Percentiles rank a stretch among this genome's conserved stretches.
Conservation (phyloP, 2,113 vertebrate genomes). For the Turdus rufiventris region DNA sequence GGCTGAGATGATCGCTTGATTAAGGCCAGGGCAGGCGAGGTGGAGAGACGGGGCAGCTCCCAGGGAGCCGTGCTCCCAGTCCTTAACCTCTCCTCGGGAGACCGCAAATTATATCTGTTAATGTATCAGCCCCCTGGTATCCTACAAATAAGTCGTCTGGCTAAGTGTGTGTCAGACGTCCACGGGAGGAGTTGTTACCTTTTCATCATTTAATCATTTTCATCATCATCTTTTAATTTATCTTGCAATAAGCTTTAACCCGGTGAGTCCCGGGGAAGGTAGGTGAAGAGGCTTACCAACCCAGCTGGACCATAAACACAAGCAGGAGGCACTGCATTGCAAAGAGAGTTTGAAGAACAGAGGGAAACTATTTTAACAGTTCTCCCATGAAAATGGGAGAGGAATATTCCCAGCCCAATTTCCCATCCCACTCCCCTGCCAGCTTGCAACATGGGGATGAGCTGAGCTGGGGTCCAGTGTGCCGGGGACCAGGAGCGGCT, state of each 20-base stretch:
- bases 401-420: background rate
- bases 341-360: background rate
- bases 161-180: conserved; percentile 45
- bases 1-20: conserved; percentile 94
- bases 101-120: conserved; percentile 76
- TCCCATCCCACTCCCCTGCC: background rate
- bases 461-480: background rate
- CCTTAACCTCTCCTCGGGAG: conserved; percentile 88
- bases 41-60: conserved; percentile 72
- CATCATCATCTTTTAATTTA: conserved; percentile 36
- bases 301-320: background rate
- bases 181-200: background rate
- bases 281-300: background rate
- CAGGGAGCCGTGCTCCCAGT: conserved; percentile 76
- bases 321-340: background rate
- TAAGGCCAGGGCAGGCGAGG: conserved; percentile 80
- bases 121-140: conserved; percentile 70
- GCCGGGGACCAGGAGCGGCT: fast-evolving
- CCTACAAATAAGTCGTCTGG: conserved; percentile 58
- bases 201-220: conserved; percentile 41
- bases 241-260: conserved; percentile 21
- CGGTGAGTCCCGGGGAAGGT: background rate
- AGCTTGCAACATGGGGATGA: fast-evolving
- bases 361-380: background rate
- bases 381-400: background rate